Evolutionary conservation across 2,113 vertebrate genomes (phyloP), one percentile per base, ranked within the genome.

Genomic region (Lepus timidus): DNA sequence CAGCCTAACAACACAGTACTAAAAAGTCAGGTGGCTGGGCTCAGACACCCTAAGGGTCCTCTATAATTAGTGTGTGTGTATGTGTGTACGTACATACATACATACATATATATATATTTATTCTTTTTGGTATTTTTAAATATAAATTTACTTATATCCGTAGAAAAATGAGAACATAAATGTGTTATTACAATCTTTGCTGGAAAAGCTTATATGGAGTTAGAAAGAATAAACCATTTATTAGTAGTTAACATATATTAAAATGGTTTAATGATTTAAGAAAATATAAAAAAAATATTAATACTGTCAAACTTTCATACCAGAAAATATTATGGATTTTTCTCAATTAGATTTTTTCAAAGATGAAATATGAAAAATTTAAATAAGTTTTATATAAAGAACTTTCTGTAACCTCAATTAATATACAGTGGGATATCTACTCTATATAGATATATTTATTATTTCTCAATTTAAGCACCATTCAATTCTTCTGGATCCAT

Each of bases 221-320:
- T 98, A 98, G 97, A 98, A 98, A 98, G 98, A 98, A 98, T 98
- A 98, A 98, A 93, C 98, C 97, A 98, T 98, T 98, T 98, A 99
- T 99, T 99, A 99, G 99, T 98, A 99, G 97, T 98, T 98, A 99
- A 99, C 98, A 90, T 97, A 98, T 99, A 99, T 99, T 99, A 99
- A 99, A 99, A 99, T 99, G 99, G 99, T 99, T 99, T 98, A 99
- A 99, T 99, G 98, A 99, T 99, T 99, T 99, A 99, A 99, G 98
- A 99, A 99, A 99, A 99, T 99, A 99, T 98, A 99, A 99, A 99
- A 99, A 99, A 99, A 99, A 99, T 99, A 99, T 99, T 99, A 99
- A 99, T 99, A 99, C 99, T 99, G 99, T 99, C 99, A 99, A 99
- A 98, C 98, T 99, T 98, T 99, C 99, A 99, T 99, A 99, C 99